Conservation (phyloP, 1,140 invertebrate genomes). For the Zaprionus africanus region DNA sequence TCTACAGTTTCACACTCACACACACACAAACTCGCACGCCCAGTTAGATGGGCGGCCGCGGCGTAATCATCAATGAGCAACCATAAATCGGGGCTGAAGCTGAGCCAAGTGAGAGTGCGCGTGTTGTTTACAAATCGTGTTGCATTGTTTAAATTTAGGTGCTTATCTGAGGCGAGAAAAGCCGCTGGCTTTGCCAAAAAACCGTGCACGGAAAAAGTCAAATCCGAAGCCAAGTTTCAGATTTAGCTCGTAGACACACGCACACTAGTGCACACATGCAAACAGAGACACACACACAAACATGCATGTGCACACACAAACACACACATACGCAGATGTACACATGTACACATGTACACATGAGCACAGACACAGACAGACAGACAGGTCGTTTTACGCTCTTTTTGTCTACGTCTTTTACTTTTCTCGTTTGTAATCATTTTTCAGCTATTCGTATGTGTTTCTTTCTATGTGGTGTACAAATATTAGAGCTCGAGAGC, state of each 20-base stretch:
- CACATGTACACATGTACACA: slow-evolving; percentile 33
- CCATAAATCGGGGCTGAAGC: slow-evolving; percentile 57
- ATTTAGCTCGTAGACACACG: slow-evolving; percentile 38
- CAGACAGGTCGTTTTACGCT: slow-evolving; percentile 59
- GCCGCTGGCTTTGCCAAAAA: slow-evolving; percentile 56
- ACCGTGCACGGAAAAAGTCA: slow-evolving; percentile 32
- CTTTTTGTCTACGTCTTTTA: slow-evolving; percentile 80
- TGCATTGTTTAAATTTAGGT: slow-evolving; percentile 46
- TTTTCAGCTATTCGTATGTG: slow-evolving; percentile 76
- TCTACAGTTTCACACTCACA: slow-evolving; percentile 67
- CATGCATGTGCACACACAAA: slow-evolving; percentile 19
- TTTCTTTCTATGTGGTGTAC: slow-evolving; percentile 71
- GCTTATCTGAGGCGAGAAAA: slow-evolving; percentile 31
- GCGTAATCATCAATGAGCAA: slow-evolving; percentile 77
- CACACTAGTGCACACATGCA: slow-evolving; percentile 33
- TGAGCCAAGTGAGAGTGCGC: slow-evolving; percentile 47
- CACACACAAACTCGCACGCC: slow-evolving; percentile 30
- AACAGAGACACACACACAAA: slow-evolving; percentile 45
- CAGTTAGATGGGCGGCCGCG: slow-evolving; percentile 48
- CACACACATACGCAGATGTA: slow-evolving; percentile 20
- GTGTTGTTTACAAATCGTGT: slow-evolving; percentile 71
- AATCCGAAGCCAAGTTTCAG: slow-evolving; percentile 47
- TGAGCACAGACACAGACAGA: slow-evolving; percentile 22
- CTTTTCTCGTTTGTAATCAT: slow-evolving; percentile 82
- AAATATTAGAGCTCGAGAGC: slow-evolving; percentile 80